These are phyloP conservation scores for Heliconius hermathena DNA, from an alignment of 1,140 invertebrate genomes.

Conservation along the genomic window DNA sequence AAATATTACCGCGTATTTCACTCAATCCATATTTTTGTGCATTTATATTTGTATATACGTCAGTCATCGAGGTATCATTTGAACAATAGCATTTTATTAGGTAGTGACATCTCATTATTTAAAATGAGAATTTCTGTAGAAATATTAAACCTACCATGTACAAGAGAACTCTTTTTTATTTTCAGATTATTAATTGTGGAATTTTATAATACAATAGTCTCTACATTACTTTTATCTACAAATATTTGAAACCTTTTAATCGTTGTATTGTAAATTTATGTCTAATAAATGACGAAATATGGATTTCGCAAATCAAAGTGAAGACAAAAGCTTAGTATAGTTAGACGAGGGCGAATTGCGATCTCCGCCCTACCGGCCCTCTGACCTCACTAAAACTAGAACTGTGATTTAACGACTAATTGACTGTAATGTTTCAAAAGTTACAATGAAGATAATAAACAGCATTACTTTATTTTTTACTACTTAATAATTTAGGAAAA, in stretches of 20 bases:
- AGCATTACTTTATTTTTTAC: no score
- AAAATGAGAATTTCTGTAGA: background rate
- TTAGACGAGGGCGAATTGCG: constrained; percentile 32
- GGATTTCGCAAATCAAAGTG: constrained; percentile 11
- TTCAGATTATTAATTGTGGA: background rate
- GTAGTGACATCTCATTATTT: constrained; percentile 16
- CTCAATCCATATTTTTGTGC: constrained; percentile 25
- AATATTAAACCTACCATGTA: background rate
- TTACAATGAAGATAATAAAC: no score
- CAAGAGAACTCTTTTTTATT: background rate
- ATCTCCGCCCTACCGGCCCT: constrained; percentile 59
- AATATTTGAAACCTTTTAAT: no score
- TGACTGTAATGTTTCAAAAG: background rate
- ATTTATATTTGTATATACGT: constrained; percentile 23
- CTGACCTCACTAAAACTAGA: constrained; percentile 53
- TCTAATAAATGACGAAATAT: background rate
- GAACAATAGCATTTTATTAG: constrained; percentile 27
- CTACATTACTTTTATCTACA: no score
- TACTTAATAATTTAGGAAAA: no score
- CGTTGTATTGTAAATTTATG: no score
- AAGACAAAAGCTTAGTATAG: constrained; percentile 26
- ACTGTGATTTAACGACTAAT: constrained; percentile 31
- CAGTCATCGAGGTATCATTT: constrained; percentile 25
- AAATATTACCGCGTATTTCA: constrained; percentile 25
- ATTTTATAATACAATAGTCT: no score